Base-by-base conservation (phyloP, 1,140 invertebrate genomes). In the Drosophila nikananu region DNA sequence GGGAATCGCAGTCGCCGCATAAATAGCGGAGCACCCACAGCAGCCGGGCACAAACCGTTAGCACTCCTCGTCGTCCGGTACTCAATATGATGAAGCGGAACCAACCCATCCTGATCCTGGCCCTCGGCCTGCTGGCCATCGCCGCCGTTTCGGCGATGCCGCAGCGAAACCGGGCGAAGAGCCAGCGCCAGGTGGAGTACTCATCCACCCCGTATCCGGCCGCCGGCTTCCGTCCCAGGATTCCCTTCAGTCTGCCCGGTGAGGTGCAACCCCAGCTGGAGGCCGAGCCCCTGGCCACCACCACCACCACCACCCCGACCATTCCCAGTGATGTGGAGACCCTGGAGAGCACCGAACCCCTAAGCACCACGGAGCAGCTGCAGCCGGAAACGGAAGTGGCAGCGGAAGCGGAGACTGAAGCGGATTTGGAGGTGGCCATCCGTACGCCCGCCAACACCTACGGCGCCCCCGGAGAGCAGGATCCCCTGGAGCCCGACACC, bases 171-270 rank as follows among this genome's bases (percentile, higher is more conserved):
- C 84, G 70, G 7, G 44, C 12, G 10, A 90, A 91, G 62, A 91
- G 87, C 25, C 86, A 92, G 37, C 87, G 91, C 10, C 91, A 92
- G 66, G 77, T 92, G 63, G 86, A 87, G 55, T 63, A 87, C 44
- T 73, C 91, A 9, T 78, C 80, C 65, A 92, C 91, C 3, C 89
- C 89, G 6, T 92, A 92, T 66, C 91, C 91, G 23, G 80, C 87
- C 4, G 87, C 91, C 23, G 91, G 91, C 6, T 92, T 92, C 52
- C 80, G 91, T 12, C 91, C 91, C 7, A 76, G 62, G 19, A 81
- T 92, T 15, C 37, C 91, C 5, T 92, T 92, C 37, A 89, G 77
- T 21, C 64, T 92, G 51, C 91, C 91, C 67, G 77, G 60, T 48
- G 86, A 91, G 46, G 61, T 55, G 21, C 71, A 86, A 70, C 76